A percentile compares a stretch with the other conserved stretches of the same genome.
phyloP scores from a whole-genome alignment of 2,888 invertebrate genomes.

The Napeogenes sylphis region DNA sequence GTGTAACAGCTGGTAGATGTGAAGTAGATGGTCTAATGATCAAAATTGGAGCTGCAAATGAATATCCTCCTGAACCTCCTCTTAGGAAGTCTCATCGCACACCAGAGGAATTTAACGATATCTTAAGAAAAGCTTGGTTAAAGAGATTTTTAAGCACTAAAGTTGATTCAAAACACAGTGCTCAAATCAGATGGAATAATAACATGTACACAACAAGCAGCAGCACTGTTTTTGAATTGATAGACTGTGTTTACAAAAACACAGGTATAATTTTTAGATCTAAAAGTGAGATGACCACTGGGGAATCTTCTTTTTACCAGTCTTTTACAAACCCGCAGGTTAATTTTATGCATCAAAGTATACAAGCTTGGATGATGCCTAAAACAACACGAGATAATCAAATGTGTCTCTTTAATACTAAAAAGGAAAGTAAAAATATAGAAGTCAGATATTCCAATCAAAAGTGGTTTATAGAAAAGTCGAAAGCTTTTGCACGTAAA shows the following conservation, averaged over 20 bases:
- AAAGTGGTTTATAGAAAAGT: slow-evolving; percentile 55
- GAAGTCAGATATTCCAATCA: slow-evolving; percentile 45
- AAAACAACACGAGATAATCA: slow-evolving; percentile 42
- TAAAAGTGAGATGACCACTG: slow-evolving; percentile 49
- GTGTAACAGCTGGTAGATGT: slow-evolving; percentile 55
- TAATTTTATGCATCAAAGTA: slow-evolving; percentile 49
- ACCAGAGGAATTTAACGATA: slow-evolving; percentile 39
- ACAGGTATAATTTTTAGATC: slow-evolving; percentile 47
- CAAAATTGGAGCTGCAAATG: slow-evolving; percentile 41
- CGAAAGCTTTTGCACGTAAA: slow-evolving; percentile 52
- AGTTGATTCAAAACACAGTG: slow-evolving; percentile 52
- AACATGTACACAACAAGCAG: slow-evolving; percentile 55
- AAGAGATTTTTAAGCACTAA: slow-evolving; percentile 45
- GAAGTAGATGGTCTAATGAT: slow-evolving; percentile 57
- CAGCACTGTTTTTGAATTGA: slow-evolving; percentile 55
- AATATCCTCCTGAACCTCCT: slow-evolving; percentile 26
- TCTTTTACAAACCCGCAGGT: slow-evolving; percentile 41
- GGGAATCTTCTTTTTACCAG: slow-evolving; percentile 40
- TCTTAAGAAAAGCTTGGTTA: slow-evolving; percentile 50
- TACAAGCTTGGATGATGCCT: slow-evolving; percentile 67
- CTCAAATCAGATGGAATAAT: slow-evolving; percentile 61
- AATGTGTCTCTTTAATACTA: slow-evolving; percentile 26
- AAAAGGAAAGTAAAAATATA: slow-evolving; percentile 37
- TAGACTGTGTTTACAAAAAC: slow-evolving; percentile 54
- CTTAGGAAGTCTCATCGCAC: slow-evolving; percentile 27